Evolutionary conservation across 2,113 vertebrate genomes (phyloP).

Genomic region (Megaleporinus macrocephalus): DNA sequence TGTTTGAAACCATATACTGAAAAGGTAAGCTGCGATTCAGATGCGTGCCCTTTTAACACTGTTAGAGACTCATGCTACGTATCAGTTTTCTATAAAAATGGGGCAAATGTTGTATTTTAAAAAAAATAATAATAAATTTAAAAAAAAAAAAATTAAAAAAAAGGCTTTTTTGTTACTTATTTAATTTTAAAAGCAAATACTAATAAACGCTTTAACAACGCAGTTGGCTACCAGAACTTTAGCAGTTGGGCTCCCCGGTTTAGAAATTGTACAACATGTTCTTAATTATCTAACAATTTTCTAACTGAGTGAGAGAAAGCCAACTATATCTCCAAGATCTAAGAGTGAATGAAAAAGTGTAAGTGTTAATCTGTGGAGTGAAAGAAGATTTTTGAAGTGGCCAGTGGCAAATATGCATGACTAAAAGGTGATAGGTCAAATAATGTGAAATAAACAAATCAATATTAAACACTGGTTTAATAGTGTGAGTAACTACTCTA

Average conservation of each 20-base stretch:
- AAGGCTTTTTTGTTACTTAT: too few relatives aligned
- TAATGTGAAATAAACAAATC: background rate
- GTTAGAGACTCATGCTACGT: too few relatives aligned
- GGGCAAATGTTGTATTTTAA: too few relatives aligned
- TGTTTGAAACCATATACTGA: too few relatives aligned
- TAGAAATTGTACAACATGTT: background rate
- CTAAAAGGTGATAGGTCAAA: background rate
- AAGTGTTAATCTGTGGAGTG: background rate
- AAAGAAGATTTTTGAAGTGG: background rate
- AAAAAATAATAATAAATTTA: too few relatives aligned
- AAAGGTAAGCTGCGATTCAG: too few relatives aligned
- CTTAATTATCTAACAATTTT: too few relatives aligned
- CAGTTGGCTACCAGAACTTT: background rate
- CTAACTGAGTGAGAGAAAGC: background rate
- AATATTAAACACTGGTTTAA: background rate
- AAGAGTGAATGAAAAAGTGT: background rate
- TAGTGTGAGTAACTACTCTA: conserved; percentile 4
- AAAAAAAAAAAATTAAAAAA: background rate
- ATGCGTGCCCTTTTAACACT: too few relatives aligned
- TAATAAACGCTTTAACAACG: background rate
- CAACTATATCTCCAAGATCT: background rate
- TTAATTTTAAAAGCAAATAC: too few relatives aligned
- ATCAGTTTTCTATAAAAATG: too few relatives aligned
- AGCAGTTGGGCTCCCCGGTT: conserved; percentile 30
- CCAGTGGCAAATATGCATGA: background rate